Conservation (phyloP, 2,888 invertebrate species). For the Mythimna loreyi region DNA sequence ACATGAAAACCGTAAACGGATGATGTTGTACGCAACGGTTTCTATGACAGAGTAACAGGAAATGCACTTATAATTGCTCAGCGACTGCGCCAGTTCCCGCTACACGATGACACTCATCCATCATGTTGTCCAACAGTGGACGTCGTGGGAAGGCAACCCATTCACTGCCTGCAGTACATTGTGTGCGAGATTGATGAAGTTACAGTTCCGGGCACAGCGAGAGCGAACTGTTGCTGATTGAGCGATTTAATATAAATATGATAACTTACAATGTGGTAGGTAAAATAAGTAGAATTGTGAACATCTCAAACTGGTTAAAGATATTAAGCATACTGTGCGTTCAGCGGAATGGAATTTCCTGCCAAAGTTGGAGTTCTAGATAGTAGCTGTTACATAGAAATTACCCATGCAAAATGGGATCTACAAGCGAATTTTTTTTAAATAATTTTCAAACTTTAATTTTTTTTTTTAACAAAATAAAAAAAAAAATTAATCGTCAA, state of each 20-base stretch:
- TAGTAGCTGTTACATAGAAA: too few relatives aligned
- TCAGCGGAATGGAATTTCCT: too few relatives aligned
- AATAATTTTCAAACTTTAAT: too few relatives aligned
- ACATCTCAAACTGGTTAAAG: neutral
- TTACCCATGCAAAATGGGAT: too few relatives aligned
- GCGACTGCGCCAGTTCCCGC: conserved; percentile 10
- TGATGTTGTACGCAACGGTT: neutral
- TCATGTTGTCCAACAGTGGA: conserved; percentile 46
- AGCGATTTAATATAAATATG: conserved; percentile 15
- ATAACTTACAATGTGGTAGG: neutral
- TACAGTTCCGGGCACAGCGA: conserved; percentile 13
- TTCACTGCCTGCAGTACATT: conserved; percentile 37
- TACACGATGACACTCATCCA: conserved; percentile 33
- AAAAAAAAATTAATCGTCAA: too few relatives aligned
- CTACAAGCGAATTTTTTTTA: too few relatives aligned
- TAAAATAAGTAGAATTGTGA: neutral
- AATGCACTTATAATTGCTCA: neutral
- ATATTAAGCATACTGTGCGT: too few relatives aligned
- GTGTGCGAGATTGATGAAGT: conserved; percentile 6
- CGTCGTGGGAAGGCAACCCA: conserved; percentile 35
- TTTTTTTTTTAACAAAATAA: too few relatives aligned
- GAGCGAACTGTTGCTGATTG: conserved; percentile 3
- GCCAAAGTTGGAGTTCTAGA: too few relatives aligned
- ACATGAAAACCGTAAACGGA: too few relatives aligned
- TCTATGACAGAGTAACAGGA: conserved; percentile 3